Evolutionary conservation across 2,113 vertebrate genomes (phyloP), one percentile per base, ranked within the genome.

Genomic region (Macaca fascicularis): DNA sequence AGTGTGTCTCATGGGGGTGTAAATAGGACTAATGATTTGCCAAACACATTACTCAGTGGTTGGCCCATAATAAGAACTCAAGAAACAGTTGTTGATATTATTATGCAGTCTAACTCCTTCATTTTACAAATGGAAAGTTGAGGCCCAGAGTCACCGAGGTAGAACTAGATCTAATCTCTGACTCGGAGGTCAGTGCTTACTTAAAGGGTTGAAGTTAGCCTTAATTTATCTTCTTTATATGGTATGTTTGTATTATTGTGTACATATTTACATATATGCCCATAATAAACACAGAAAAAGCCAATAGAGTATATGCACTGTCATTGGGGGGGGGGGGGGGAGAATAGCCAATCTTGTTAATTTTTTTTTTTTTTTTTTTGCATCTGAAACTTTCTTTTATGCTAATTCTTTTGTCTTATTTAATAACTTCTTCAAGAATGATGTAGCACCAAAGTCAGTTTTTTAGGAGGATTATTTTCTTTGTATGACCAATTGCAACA

Each of bases 401-500:
- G 48, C 6, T 80, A 85, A 75, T 10, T 91, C 67, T 86, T 81
- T 13, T 81, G 19, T 88, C 22, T 83, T 90, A 50, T 74, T 89
- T 90, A 75, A 76, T 94, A 80, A 92, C 22, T 86, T 89, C 3
- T 69, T 69, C 50, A 85, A 74, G 32, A 55, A 1, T 8, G 0
- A 2, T 35, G 1, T 70, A 90, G 12, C 6, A 50, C 90, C 80
- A 75, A 90, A 64, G 27, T 9, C 32, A 20, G 16, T 22, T 79
- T 92, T 55, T 93, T 57, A 69, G 59, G 10, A 57, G 4, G 25
- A 43, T 75, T 69, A 0, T 78, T 48, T 70, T 16, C 59, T 52
- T n/a, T 80, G 48, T n/a, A n/a, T 84, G 22, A 45, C 14, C 8
- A 91, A n/a, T 88, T 88, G 12, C 32, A 50, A 43, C 19, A 67